Conservation (phyloP, 2,797 vertebrate species). For the Poecilia wingei region DNA sequence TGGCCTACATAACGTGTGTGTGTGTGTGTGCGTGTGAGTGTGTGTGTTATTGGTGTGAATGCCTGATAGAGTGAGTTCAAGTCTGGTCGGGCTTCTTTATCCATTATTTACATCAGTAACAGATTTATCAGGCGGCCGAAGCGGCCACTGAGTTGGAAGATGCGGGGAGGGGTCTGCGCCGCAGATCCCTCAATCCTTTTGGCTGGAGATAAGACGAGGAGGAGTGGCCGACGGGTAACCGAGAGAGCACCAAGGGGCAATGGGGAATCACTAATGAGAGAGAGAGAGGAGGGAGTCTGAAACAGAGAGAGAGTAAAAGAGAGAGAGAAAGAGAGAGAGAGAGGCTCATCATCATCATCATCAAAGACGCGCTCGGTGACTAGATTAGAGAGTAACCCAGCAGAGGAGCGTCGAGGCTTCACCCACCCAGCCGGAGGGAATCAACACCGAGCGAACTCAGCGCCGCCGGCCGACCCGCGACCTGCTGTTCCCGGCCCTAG, state of each 20-base stretch:
- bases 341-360: slow-evolving; percentile 73
- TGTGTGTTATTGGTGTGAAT: slow-evolving; percentile 1
- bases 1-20: background rate
- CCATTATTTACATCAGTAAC: slow-evolving; percentile 79
- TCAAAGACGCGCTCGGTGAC: slow-evolving; percentile 77
- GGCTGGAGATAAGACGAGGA: slow-evolving; percentile 87
- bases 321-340: slow-evolving; percentile 44
- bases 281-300: slow-evolving; percentile 56
- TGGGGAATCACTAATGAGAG: slow-evolving; percentile 84
- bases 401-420: slow-evolving; percentile 50
- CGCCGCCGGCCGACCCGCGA: slow-evolving; percentile 39
- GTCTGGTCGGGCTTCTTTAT: slow-evolving; percentile 55
- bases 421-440: slow-evolving; percentile 42
- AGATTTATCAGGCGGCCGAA: slow-evolving; percentile 74
- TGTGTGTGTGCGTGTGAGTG: too few species aligned
- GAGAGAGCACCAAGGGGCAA: slow-evolving; percentile 78
- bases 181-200: slow-evolving; percentile 78
- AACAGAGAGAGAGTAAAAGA: slow-evolving; percentile 32
- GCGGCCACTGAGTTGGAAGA: slow-evolving; percentile 61
- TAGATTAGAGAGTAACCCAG: slow-evolving; percentile 74
- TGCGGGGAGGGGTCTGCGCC: slow-evolving; percentile 81
- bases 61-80: slow-evolving; percentile 24
- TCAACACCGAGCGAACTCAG: slow-evolving; percentile 39
- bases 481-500: slow-evolving; percentile 44
- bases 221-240: slow-evolving; percentile 84